Base-by-base conservation (phyloP, 2,797 vertebrate genomes). In the Taenioides sp. region DNA sequence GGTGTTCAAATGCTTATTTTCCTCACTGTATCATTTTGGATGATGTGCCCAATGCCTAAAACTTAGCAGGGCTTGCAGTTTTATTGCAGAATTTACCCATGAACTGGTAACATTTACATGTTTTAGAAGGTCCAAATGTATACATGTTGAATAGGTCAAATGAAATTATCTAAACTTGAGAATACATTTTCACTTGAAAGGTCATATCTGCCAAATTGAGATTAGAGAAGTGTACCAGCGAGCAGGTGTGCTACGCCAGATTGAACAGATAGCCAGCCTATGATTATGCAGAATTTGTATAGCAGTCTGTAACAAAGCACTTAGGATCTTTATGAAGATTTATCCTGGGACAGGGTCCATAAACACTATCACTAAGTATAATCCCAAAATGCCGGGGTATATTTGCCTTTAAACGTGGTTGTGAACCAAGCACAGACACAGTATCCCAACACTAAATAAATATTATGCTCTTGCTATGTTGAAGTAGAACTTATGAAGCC, bases 151-250 rank as follows among this genome's bases (percentile, higher is more conserved):
- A 83, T 76, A 87, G 85, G 91, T 90, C 85, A 90, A 85, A 86
- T 78, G 77, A 84, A 90, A 90, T 90, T 75, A 86, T 80, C 84
- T 87, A 80, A 89, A 89, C 80, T 80, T 85, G 87, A 84, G 77
- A 88, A 84, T 78, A 62, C 84, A 71, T 71, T 85, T 72, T 83
- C 82, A 89, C 89, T 88, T 85, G 84, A 90, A 89, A 87, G 90
- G 91, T 91, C 87, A 90, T 90, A 91, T 92, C 91, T 92, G 91
- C 90, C 92, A 92, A 92, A 90, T 93, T 90, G 92, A 93, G 92
- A 93, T 92, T 92, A 89, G 86, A 88, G 84, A 89, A 89, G 78
- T 86, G 82, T 91, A 91, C 88, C 91, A 91, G 91, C 86, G 69
- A 88, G 88, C 86, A 85, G 80, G 82, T 80, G 83, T 87, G 87